Evolutionary conservation across 92 coral and sea anemone species (phyloP), one percentile per base, ranked within the genome.

Genomic region (Umimayanthus kanabou): DNA sequence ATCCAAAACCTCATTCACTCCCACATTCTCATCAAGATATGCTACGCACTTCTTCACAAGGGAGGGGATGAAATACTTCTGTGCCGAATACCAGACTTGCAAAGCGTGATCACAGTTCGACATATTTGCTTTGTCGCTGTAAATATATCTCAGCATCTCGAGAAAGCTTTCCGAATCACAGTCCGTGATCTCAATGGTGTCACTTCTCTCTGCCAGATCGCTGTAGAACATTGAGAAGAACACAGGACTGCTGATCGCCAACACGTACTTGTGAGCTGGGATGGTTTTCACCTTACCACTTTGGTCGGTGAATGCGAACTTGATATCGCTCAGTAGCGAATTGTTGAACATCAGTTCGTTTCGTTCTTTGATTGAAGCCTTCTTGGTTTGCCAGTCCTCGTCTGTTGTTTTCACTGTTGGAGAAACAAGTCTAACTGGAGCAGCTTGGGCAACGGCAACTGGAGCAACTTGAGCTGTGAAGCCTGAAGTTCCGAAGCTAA

Each of bases 161-260:
- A 81, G 85, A 42, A 81, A 81, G 75, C 85, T 81, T 15, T 10
- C 37, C 50, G 85, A 80, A 4, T 61, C 74, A 37, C 74, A 58
- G 58, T 81, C 85, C 39, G 74, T 81, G 43, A 81, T 65, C 76
- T 81, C 85, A 7, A 81, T 39, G 16, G 55, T 37, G 49, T 65
- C 85, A 57, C 23, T 22, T 81, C 39, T 81, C 57, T 81, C 85
- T 39, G 85, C 74, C 26, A 81, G 25, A 15, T 81, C 53, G 75
- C 74, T 64, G 85, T 58, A 58, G 55, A 80, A 80, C 85, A 80
- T 80, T 14, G 73, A 37, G 85, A 80, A 80, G 71, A 80, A 80
- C 29, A 80, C 85, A 11, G 85, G 85, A 37, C 85, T 80, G 29
- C 85, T 80, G 39, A 80, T 80, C 71, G 85, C 85, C 28, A 80